phyloP scores from a whole-genome alignment of 2,113 vertebrate species.

The Campylomormyrus numenius region DNA sequence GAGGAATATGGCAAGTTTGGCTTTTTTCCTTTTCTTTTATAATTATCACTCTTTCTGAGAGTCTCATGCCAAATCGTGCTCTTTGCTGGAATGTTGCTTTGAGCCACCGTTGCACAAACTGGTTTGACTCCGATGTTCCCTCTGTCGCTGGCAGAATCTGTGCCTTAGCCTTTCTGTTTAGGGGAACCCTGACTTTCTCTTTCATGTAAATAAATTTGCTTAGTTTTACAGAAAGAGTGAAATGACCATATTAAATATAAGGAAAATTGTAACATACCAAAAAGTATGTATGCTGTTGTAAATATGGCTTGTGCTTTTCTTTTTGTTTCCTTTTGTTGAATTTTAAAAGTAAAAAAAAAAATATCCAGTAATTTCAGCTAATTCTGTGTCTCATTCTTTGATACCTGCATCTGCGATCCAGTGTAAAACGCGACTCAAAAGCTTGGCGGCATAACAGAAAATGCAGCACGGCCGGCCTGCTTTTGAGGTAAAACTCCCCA shows the following conservation, averaged over 20 bases:
- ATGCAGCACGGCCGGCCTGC: background rate
- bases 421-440: background rate
- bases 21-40: conserved; percentile 33
- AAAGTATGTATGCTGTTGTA: conserved; percentile 77
- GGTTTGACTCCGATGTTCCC: conserved; percentile 67
- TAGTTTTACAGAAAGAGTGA: conserved; percentile 39
- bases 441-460: background rate
- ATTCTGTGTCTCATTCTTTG: conserved; percentile 4
- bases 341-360: conserved; percentile 78
- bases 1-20: conserved; percentile 30
- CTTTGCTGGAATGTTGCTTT: conserved; percentile 81
- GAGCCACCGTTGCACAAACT: conserved; percentile 79
- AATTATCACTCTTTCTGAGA: conserved; percentile 58
- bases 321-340: conserved; percentile 65
- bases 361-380: background rate
- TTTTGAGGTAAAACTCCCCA: background rate
- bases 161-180: conserved; percentile 88
- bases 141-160: conserved; percentile 68
- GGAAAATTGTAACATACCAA: conserved; percentile 81
- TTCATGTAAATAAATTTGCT: conserved; percentile 58
- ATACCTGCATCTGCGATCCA: background rate
- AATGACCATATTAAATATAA: conserved; percentile 62
- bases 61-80: conserved; percentile 72
- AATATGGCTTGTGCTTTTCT: conserved; percentile 78
- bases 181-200: conserved; percentile 65